Base-by-base conservation (phyloP, 2,797 vertebrate species). In the Phoebastria nigripes region DNA sequence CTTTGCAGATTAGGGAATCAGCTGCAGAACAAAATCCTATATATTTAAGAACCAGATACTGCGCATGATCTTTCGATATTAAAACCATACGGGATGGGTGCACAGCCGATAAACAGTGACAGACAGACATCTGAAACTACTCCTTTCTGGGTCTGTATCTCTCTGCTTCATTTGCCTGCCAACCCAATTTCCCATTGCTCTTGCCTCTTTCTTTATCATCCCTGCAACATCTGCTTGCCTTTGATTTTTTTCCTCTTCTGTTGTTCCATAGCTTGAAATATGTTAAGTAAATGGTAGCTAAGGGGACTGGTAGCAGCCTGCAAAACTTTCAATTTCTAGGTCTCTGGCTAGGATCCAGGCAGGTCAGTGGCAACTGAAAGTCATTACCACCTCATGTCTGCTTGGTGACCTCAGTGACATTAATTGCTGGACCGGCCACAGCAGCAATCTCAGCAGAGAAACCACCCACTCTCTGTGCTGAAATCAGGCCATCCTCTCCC, bases 321-420 rank as follows among this genome's bases (percentile, higher is more conserved):
- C 21, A 94, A 89, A 94, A 47, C 49, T 73, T 84, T 54, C 28
- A 52, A 8, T 83, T 91, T 86, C 81, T 87, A 85, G 80, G 62
- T 92, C 61, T 92, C 63, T 95, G 92, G 56, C 91, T 83, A 56
- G 44, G 52, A 87, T 89, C 44, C 86, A 89, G 59, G 31, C 26
- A 87, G 56, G 73, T 77, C 81, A 94, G 37, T 69, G 58, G 61
- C 92, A 90, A 87, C n/a, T 56, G 67, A 79, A 88, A 87, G 78
- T 89, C 18, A 2, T 93, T 92, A 92, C 56, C 31, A 76, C 44
- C 20, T 78, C 49, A 47, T 39, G 62, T 55, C 73, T 86, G 49
- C 66, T 87, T 69, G 31, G 33, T 92, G 85, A 90, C 89, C 93
- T 94, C 81, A 15, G 37, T 89, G 90, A 77, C 94, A 90, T 83